phyloP scores from a whole-genome alignment of 2,888 invertebrate species.

The Brenthis daphne region DNA sequence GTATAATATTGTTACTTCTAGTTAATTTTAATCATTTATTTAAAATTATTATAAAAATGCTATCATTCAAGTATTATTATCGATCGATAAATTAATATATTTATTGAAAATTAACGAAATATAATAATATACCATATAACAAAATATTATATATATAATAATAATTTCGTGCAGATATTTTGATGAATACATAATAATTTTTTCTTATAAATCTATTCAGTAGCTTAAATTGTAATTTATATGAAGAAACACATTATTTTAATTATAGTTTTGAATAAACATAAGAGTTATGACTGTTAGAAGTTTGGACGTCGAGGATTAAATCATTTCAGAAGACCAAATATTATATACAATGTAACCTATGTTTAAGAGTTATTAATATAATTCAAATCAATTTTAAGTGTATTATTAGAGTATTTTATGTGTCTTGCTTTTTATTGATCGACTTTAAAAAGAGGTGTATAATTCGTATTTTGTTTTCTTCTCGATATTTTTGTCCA shows the following conservation, averaged over 20 bases:
- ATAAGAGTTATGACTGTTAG: background rate
- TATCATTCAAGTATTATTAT: no score
- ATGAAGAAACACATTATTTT: constrained; percentile 16
- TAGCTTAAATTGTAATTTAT: constrained; percentile 19
- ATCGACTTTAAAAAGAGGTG: no score
- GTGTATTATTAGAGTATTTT: no score
- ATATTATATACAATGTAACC: background rate
- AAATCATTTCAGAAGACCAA: background rate
- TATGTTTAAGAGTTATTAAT: background rate
- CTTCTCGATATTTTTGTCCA: no score
- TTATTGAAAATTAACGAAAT: background rate
- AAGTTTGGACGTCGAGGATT: background rate
- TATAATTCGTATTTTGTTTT: no score
- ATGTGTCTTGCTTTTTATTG: no score
- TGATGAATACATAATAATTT: background rate
- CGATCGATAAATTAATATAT: background rate
- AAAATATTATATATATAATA: no score
- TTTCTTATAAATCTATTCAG: constrained; percentile 4
- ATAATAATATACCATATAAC: constrained; percentile 5
- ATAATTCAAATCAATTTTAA: no score
- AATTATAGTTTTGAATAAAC: background rate
- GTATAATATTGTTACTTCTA: no score
- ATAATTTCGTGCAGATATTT: constrained; percentile 1
- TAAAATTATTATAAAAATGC: no score
- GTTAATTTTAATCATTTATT: no score